Conservation (phyloP, 2,113 vertebrate species). For the Riparia riparia region DNA sequence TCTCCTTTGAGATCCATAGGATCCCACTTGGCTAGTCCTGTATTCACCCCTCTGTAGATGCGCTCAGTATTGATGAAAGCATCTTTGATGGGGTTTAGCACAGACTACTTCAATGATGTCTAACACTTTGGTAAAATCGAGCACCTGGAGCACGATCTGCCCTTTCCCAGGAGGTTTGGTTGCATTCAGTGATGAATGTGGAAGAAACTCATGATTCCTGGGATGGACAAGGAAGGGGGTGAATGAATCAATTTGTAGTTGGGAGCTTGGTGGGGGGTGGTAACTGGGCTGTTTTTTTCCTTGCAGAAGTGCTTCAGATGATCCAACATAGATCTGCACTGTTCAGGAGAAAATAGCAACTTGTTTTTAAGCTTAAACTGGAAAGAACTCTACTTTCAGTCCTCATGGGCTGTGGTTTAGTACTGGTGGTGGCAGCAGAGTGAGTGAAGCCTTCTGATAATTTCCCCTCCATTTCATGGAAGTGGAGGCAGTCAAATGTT, state of each 20-base stretch:
- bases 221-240: rapidly evolving
- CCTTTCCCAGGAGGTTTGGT: not conserved
- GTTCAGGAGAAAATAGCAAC: not conserved
- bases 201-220: not conserved
- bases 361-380: not conserved
- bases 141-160: not conserved
- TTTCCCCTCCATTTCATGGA: not conserved
- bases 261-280: not conserved
- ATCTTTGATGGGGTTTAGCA: not conserved
- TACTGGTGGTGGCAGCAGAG: not conserved
- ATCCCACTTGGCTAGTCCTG: not conserved
- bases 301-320: not conserved
- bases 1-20: rapidly evolving
- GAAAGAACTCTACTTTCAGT: not conserved
- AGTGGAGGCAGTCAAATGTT: not conserved
- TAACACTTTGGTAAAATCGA: not conserved
- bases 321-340: not conserved
- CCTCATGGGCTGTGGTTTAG: not conserved
- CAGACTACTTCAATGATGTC: not conserved
- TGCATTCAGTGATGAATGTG: not conserved
- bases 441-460: not conserved
- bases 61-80: not conserved
- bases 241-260: not conserved
- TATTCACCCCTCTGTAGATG: not conserved
- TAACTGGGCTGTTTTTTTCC: not conserved